Base-by-base conservation (phyloP, 2,113 vertebrate species). In the Ploceus nigricollis region DNA sequence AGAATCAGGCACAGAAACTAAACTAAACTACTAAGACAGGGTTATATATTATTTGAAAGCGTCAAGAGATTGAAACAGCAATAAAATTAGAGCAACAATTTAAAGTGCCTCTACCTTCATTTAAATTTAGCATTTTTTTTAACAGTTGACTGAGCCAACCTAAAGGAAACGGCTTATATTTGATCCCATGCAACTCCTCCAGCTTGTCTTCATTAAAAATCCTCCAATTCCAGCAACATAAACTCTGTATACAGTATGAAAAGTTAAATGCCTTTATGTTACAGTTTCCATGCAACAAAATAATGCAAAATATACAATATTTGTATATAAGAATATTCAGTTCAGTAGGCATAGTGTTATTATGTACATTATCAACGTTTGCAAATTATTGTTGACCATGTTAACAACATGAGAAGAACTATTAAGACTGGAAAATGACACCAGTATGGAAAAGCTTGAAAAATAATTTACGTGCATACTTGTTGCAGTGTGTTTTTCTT, bases 341-440 rank as follows among this genome's bases (percentile, higher is more conserved):
- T 35, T 93, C 54, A 58, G 31, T 22, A 16, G 18, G 42, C 5
- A 2, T 15, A 54, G 2, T n/a, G 9, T 69, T 66, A 76, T 28
- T 47, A 71, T 7, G 7, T 23, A 83, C 4, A 13, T 22, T 47
- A 85, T 20, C 70, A 86, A 81, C 23, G 63, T 23, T 24, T 37
- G 5, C 6, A 47, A 82, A 53, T 5, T 31, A 58, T 20, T n/a
- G 64, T 2, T 54, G 15, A 53, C 8, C 7, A 3, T 0, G 1
- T 30, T 70, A 48, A 85, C 7, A 53, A 51, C 2, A 2, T 64
- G 15, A 23, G 1, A 89, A 77, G 57, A 76, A 87, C 13, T 39
- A 76, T 5, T 22, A 86, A 35, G 15, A 80, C 18, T 47, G 33
- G n/a, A 69, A 86, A 93, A 71, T 21, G 0, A 56, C 10, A 77